A percentile compares a stretch with the other conserved stretches of the same genome.
phyloP scores from a whole-genome alignment of 2,797 vertebrate genomes.

The Sylvia borin region DNA sequence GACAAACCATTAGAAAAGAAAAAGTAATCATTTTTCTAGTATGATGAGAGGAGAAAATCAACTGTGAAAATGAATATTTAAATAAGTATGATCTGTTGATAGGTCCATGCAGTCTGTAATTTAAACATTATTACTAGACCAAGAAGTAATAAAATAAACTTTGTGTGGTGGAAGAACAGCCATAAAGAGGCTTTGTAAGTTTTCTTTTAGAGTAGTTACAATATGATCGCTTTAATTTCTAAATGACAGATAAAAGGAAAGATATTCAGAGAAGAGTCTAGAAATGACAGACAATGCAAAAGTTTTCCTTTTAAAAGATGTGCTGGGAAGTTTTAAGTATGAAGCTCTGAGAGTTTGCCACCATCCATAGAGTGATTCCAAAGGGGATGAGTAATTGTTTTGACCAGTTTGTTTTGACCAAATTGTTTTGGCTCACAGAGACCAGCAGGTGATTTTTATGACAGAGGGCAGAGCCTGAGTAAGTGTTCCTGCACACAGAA shows the following conservation, averaged over 20 bases:
- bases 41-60: neutral
- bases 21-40: neutral
- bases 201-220: neutral
- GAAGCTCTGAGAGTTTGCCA: neutral
- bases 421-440: neutral
- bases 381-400: neutral
- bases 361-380: neutral
- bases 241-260: neutral
- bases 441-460: neutral
- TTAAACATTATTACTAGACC: neutral
- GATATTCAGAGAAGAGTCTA: neutral
- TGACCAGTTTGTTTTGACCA: neutral
- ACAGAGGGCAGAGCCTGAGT: neutral
- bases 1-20: neutral
- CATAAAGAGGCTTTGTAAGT: neutral
- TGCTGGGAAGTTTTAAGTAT: neutral
- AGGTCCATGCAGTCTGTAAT: neutral
- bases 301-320: neutral
- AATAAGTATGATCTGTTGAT: neutral
- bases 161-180: neutral
- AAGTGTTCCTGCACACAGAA: neutral
- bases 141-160: slow-evolving; percentile 18
- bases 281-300: neutral
- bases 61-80: neutral
- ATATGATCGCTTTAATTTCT: neutral